Percentiles rank a stretch among this genome's conserved stretches.
These are phyloP conservation scores for Blastomussa wellsi DNA, from an alignment of 92 coral and sea anemone genomes.

Conservation along the genomic window DNA sequence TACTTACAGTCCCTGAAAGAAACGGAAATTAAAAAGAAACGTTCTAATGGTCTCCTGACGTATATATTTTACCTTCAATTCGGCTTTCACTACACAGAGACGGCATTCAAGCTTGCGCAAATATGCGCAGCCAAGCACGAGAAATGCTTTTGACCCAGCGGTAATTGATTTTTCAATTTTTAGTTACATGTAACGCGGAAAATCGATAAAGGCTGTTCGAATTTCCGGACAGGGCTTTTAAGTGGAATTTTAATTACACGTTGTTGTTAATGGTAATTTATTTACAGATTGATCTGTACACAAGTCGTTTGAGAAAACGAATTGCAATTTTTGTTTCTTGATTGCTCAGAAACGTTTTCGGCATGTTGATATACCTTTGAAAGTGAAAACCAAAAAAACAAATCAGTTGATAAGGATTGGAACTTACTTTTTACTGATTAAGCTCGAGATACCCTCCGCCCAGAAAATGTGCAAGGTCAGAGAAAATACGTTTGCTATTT, in stretches of 20 bases:
- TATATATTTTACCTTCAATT: no score
- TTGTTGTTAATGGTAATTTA: neutral
- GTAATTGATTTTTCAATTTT: neutral
- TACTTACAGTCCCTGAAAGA: neutral
- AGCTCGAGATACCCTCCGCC: neutral
- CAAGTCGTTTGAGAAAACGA: neutral
- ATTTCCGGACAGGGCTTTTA: neutral
- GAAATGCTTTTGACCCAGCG: neutral
- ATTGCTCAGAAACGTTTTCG: neutral
- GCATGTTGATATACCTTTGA: neutral
- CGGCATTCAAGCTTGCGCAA: neutral
- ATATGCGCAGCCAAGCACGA: neutral
- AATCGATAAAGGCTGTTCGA: neutral
- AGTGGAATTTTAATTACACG: neutral
- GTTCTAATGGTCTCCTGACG: neutral
- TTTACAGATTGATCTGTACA: neutral
- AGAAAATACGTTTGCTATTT: neutral
- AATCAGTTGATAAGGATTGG: neutral
- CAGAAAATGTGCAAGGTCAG: neutral
- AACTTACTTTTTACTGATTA: neutral
- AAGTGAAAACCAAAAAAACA: neutral
- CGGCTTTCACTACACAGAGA: neutral
- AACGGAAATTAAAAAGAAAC: neutral
- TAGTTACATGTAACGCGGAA: neutral
- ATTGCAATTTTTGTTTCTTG: neutral